Conservation (phyloP, 2,888 invertebrate species). For the Sepiola atlantica region DNA sequence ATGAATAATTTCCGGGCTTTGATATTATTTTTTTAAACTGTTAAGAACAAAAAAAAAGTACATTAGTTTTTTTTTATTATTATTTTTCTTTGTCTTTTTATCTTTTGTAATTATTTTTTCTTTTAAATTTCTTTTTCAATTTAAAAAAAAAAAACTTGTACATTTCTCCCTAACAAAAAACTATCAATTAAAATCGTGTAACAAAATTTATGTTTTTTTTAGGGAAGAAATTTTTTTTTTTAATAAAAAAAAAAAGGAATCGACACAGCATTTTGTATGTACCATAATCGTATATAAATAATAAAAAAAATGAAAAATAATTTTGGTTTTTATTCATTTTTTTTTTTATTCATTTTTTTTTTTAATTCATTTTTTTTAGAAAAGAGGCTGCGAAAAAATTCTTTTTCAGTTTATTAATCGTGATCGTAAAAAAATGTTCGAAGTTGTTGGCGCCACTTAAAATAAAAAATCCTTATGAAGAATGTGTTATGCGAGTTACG, state of each 20-base stretch:
- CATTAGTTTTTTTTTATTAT: no score
- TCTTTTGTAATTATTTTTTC: no score
- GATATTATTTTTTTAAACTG: not conserved
- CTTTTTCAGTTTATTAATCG: no score
- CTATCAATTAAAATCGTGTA: not conserved
- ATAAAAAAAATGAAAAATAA: not conserved
- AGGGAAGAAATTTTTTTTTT: not conserved
- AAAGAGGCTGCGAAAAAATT: no score
- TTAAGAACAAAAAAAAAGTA: no score
- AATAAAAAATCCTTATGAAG: no score
- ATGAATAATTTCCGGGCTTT: not conserved
- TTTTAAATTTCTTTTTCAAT: not conserved
- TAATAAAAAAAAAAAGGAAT: not conserved
- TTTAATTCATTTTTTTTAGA: not conserved
- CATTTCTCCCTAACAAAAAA: not conserved
- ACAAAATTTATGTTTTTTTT: not conserved
- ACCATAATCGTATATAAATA: slow-evolving; percentile 22
- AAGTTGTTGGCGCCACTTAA: no score
- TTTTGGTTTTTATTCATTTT: not conserved
- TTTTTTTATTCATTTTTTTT: not conserved
- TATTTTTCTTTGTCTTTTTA: no score
- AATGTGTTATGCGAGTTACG: no score
- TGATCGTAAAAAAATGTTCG: no score
- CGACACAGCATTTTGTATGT: not conserved
- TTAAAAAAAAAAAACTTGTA: not conserved